Percentiles rank a stretch among this genome's conserved stretches.
Conservation (phyloP, 2,888 invertebrate genomes). For the Rhamphomyia laevipes region DNA sequence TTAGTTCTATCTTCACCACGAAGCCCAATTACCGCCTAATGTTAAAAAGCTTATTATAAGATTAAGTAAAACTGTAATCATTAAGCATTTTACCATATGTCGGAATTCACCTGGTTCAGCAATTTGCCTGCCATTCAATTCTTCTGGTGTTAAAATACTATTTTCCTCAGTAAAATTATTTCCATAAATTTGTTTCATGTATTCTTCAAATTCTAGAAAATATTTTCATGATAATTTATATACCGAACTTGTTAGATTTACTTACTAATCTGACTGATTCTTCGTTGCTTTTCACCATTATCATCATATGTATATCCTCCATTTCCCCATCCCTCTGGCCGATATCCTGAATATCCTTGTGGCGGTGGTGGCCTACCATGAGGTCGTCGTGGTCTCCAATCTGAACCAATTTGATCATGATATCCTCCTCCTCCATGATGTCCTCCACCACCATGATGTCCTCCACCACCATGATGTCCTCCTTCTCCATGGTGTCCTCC, state of each 20-base stretch:
- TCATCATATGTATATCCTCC: not conserved
- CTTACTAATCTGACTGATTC: slow-evolving; percentile 1
- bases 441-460: no score
- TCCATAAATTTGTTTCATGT: not conserved
- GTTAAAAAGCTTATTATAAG: not conserved
- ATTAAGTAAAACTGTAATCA: not conserved
- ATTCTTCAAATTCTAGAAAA: not conserved
- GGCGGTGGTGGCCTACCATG: not conserved
- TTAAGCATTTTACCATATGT: slow-evolving; percentile 10
- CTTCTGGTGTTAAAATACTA: not conserved
- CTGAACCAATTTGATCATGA: not conserved
- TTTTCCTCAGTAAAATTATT: not conserved
- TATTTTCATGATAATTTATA: not conserved
- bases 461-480: no score
- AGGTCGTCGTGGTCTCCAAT: not conserved
- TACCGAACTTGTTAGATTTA: not conserved
- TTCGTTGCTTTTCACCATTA: not conserved
- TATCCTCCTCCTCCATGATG: no score
- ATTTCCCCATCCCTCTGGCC: not conserved
- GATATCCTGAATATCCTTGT: not conserved
- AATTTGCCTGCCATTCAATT: slow-evolving; percentile 10
- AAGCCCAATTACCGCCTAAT: not conserved
- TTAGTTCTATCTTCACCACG: not conserved
- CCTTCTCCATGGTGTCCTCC: no score
- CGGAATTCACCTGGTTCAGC: slow-evolving; percentile 12